Evolutionary conservation across 2,888 invertebrate genomes (phyloP), one percentile per base, ranked within the genome.

Genomic region (Bombyx huttoni): DNA sequence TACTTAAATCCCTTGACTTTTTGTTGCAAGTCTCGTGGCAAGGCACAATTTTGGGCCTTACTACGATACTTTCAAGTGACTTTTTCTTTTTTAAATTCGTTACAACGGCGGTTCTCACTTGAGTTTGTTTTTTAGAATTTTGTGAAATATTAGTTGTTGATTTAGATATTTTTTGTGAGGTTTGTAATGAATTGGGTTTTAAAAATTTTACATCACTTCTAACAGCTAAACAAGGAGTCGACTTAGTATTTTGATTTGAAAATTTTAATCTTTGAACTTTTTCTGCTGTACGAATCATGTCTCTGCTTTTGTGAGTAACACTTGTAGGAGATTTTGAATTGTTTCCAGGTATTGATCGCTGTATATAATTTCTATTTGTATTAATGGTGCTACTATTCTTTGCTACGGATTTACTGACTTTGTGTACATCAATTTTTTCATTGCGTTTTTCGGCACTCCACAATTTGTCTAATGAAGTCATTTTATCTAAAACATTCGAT

Each of bases 401-500:
- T 46, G 65, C 59, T 34, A 68, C 47, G 13, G 70, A 63, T 63
- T 77, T 80, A 34, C 68, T 64, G 48, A 72, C 60, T 75, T 87
- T 88, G 47, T 72, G 56, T 47, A 78, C 54, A 61, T 86, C 83
- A 51, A 86, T 81, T 12, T 77, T 77, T 70, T 86, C 87, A 63
- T 86, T 87, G 58, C 88, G 72, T 63, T 85, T 87, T 63, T 88
- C 87, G 50, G 86, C 74, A 63, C 84, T 80, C 88, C 89, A 89
- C 35, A 89, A 63, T 61, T 91, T 90, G 66, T 92, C 91, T 62
- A 91, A 81, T 3, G 91, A 73, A 33, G 88, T 88, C 0, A 87
- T 81, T 73, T 84, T 86, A 54, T 89, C 89, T 53, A 89, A 67
- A 61, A 89, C 88, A 60, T 81, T 89, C 8, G 89, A 71, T 54